Evolutionary conservation across 1,140 invertebrate genomes (phyloP).

Genomic region (Cherax destructor): DNA sequence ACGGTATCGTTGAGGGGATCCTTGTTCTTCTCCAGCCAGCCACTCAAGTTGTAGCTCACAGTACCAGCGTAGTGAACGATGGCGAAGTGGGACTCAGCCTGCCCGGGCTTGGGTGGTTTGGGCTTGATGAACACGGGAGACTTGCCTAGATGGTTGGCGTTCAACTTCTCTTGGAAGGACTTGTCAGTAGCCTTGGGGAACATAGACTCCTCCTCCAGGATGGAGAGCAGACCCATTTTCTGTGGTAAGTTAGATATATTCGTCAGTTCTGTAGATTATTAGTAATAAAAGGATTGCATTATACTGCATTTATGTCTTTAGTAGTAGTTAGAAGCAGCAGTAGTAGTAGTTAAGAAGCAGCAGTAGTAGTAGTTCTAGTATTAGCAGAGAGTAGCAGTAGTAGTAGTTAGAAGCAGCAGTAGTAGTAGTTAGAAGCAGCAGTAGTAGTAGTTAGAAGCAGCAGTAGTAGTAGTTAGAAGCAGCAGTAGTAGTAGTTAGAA

Average conservation of each 20-base stretch:
- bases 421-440: no score
- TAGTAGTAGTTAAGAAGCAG: no score
- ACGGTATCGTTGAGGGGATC: constrained; percentile 58
- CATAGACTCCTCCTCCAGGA: constrained; percentile 99
- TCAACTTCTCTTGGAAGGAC: constrained; percentile 98
- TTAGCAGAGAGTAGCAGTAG: no score
- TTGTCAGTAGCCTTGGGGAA: constrained; percentile 99
- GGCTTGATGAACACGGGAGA: constrained; percentile 85
- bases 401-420: no score
- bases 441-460: no score
- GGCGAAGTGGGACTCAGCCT: constrained; percentile 63
- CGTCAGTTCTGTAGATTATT: not conserved
- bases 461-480: no score
- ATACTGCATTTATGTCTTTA: no score
- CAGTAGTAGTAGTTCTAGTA: no score
- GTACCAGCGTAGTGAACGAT: constrained; percentile 62
- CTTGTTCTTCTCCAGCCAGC: constrained; percentile 65
- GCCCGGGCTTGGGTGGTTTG: constrained; percentile 88
- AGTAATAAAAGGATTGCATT: no score
- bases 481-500: no score
- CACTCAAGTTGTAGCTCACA: constrained; percentile 53
- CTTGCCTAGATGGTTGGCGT: constrained; percentile 98
- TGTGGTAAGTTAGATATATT: constrained; percentile 75
- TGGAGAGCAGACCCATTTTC: constrained; percentile 99
- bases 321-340: no score